Percentiles rank a stretch among this genome's conserved stretches.
phyloP scores from a whole-genome alignment of 1,140 invertebrate species.

The Dinoponera quadriceps region DNA sequence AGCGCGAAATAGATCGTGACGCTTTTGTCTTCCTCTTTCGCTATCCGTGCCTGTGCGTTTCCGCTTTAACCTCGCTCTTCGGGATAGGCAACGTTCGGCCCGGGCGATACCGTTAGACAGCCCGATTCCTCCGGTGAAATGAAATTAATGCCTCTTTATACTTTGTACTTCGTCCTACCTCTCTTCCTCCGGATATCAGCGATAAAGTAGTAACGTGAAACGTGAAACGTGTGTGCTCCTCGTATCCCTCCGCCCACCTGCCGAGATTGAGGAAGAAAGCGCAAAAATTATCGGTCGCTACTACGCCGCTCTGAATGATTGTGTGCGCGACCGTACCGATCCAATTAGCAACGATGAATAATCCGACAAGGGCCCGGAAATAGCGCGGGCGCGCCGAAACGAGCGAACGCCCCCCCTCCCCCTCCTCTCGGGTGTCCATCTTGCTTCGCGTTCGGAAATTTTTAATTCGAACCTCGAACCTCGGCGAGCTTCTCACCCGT shows the following conservation, averaged over 20 bases:
- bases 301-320: neutral
- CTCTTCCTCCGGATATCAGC: too few species aligned
- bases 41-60: neutral
- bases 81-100: neutral
- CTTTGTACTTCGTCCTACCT: too few species aligned
- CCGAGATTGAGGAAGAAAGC: neutral
- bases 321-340: neutral
- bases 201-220: too few species aligned
- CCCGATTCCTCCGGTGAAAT: neutral
- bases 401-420: neutral
- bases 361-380: neutral
- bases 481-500: neutral
- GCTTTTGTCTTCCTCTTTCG: constrained; percentile 22
- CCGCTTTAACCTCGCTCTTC: constrained; percentile 23
- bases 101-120: too few species aligned
- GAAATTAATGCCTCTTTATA: neutral
- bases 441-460: constrained; percentile 25
- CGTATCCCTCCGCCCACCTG: neutral
- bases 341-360: constrained; percentile 37
- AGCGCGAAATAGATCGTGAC: constrained; percentile 44
- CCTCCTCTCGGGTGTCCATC: neutral
- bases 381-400: neutral
- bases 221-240: neutral
- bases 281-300: neutral
- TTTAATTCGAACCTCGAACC: constrained; percentile 12